These are phyloP conservation scores for Lapara coniferarum DNA, from an alignment of 2,888 invertebrate species.

Conservation along the genomic window DNA sequence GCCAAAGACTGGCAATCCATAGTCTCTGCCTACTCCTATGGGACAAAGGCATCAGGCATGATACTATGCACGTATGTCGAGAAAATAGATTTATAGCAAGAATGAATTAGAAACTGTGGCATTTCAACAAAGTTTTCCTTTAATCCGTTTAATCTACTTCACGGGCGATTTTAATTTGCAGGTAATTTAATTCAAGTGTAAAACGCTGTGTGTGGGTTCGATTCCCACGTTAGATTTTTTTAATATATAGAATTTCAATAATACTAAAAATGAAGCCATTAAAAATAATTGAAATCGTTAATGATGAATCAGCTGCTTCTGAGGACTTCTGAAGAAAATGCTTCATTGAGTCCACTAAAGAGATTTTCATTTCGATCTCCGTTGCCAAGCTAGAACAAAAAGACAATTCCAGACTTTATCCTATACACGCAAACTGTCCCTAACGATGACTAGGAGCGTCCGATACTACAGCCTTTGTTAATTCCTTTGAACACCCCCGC, in stretches of 20 bases:
- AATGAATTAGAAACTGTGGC: background rate
- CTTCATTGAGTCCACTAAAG: background rate
- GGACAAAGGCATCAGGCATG: no score
- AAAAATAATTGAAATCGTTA: no score
- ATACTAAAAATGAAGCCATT: no score
- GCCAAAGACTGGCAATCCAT: no score
- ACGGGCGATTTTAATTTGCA: background rate
- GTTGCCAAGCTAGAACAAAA: background rate
- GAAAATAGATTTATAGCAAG: no score
- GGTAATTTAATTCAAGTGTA: background rate
- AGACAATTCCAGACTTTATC: background rate
- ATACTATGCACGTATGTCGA: no score
- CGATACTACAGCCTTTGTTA: conserved; percentile 43
- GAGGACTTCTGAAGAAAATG: no score
- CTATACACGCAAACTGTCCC: background rate
- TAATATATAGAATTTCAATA: no score
- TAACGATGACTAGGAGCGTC: conserved; percentile 26
- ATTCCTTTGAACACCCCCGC: conserved; percentile 35
- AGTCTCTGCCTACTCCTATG: no score
- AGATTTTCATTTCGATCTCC: background rate
- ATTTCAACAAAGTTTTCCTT: background rate
- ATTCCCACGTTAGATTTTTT: no score
- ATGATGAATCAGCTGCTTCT: no score
- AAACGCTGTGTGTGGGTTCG: background rate
- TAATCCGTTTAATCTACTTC: conserved; percentile 6